Evolutionary conservation across 2,113 vertebrate genomes (phyloP).

Genomic region (Dasypus novemcinctus): DNA sequence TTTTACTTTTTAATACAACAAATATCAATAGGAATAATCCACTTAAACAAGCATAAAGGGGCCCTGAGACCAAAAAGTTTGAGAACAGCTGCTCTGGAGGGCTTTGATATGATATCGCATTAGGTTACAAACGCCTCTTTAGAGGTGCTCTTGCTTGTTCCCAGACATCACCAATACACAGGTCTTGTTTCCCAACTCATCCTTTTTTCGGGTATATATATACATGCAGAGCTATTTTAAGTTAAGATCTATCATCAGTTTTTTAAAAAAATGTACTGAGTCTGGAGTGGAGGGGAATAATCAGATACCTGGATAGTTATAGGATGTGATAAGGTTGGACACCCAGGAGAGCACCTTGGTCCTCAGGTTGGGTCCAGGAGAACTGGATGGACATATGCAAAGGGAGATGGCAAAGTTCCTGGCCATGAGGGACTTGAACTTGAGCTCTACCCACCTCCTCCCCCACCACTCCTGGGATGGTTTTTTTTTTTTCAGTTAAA

Average conservation of each 20-base stretch:
- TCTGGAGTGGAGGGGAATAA: not conserved
- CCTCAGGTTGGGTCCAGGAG: not conserved
- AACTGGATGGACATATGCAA: not conserved
- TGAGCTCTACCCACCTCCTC: not conserved
- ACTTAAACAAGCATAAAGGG: not conserved
- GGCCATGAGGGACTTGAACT: not conserved
- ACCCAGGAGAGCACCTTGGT: not conserved
- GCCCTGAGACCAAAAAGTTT: not conserved
- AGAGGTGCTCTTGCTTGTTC: not conserved
- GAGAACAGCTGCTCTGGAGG: not conserved
- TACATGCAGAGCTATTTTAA: not conserved
- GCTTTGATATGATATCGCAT: accelerated
- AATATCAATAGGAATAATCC: not conserved
- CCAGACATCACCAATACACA: not conserved
- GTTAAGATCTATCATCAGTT: not conserved
- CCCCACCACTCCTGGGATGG: too few relatives aligned
- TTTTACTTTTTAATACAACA: conserved; percentile 13
- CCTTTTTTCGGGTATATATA: not conserved
- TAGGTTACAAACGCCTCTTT: not conserved
- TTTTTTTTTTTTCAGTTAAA: not conserved
- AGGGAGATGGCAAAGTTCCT: not conserved
- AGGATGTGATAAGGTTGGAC: not conserved
- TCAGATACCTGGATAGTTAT: not conserved
- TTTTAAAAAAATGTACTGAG: not conserved
- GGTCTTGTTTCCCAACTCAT: not conserved